Conservation (phyloP, 2,888 invertebrate genomes). For the Thymelicus lineola region DNA sequence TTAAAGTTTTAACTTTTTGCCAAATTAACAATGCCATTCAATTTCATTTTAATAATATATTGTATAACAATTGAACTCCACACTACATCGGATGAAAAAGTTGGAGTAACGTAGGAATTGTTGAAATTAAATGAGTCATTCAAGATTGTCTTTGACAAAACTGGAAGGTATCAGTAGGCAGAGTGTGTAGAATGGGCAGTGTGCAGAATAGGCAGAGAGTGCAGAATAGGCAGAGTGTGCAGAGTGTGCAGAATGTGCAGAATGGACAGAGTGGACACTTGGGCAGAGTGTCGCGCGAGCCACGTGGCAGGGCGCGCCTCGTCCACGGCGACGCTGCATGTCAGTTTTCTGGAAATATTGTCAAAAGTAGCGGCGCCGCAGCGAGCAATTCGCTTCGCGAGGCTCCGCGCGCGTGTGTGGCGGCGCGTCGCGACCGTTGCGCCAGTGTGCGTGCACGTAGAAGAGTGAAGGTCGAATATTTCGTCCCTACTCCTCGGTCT, state of each 20-base stretch:
- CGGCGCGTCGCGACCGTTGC: slow-evolving; percentile 64
- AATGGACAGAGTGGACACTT: neutral
- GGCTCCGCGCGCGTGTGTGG: slow-evolving; percentile 64
- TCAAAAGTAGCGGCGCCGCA: slow-evolving; percentile 76
- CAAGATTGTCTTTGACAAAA: neutral
- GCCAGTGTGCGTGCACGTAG: slow-evolving; percentile 75
- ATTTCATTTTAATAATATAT: neutral
- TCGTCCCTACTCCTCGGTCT: slow-evolving; percentile 83
- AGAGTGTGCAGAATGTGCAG: neutral
- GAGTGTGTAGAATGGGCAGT: neutral
- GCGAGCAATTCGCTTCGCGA: slow-evolving; percentile 53
- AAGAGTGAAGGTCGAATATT: slow-evolving; percentile 85
- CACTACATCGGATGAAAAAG: neutral
- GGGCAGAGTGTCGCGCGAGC: slow-evolving; percentile 51
- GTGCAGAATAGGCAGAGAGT: neutral
- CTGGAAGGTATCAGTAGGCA: too few relatives aligned
- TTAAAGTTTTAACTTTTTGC: too few relatives aligned
- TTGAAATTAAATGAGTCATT: slow-evolving; percentile 9
- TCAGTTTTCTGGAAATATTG: slow-evolving; percentile 83
- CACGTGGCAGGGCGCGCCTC: slow-evolving; percentile 67
- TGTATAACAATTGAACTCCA: neutral
- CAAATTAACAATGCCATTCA: too few relatives aligned
- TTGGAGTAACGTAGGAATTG: neutral
- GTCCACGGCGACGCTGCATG: slow-evolving; percentile 75
- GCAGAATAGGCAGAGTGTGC: neutral